phyloP scores from a whole-genome alignment of 2,888 invertebrate species.

The Prosopocoilus inquinatus region DNA sequence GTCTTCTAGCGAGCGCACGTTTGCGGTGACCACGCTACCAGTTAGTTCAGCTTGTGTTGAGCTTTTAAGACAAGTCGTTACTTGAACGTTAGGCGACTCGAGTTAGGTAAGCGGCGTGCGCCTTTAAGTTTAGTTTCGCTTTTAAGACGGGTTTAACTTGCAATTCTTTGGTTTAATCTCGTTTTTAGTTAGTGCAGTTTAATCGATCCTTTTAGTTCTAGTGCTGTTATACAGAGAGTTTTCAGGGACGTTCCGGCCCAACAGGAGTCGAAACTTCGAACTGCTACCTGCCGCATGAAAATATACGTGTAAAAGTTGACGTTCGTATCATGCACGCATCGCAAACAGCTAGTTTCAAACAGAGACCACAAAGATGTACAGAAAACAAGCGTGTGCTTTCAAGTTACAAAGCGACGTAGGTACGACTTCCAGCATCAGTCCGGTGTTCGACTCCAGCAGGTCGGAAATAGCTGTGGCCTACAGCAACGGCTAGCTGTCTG shows the following conservation, averaged over 20 bases:
- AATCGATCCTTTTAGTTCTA: conserved; percentile 27
- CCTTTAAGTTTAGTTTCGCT: not conserved
- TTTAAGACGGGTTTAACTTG: not conserved
- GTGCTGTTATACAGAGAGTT: conserved; percentile 51
- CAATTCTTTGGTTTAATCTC: not conserved
- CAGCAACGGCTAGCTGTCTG: conserved; percentile 69
- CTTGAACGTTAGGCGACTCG: too few relatives aligned
- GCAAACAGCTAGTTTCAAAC: not conserved
- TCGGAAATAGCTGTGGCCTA: conserved; percentile 57
- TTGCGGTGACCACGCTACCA: conserved; percentile 43
- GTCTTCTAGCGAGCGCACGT: conserved; percentile 28
- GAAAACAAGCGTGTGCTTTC: not conserved
- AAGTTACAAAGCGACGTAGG: not conserved
- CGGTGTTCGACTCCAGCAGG: conserved; percentile 49
- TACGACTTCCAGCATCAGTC: conserved; percentile 45
- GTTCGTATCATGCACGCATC: too few relatives aligned
- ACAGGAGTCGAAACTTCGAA: conserved; percentile 48
- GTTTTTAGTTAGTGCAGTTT: not conserved
- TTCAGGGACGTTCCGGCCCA: conserved; percentile 50
- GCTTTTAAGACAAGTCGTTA: conserved; percentile 3
- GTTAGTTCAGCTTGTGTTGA: conserved; percentile 28
- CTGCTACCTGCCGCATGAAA: conserved; percentile 44
- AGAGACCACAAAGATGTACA: not conserved
- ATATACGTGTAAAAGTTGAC: conserved; percentile 21
- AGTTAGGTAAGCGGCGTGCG: too few relatives aligned